Evolutionary conservation across 2,113 vertebrate genomes (phyloP).

Genomic region (Stigmatopora argus): DNA sequence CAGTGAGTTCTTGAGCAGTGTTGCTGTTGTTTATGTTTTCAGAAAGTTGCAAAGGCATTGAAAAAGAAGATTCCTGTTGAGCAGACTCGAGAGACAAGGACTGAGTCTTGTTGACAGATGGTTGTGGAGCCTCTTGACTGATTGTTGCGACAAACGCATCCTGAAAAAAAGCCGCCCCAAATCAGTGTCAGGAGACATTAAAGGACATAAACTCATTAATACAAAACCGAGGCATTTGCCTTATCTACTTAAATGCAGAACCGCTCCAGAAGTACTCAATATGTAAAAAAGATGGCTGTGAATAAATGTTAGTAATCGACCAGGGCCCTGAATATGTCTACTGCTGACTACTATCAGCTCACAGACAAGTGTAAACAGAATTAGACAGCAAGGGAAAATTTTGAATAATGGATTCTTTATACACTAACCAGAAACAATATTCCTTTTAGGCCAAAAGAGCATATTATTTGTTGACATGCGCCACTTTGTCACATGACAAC

Average conservation of each 20-base stretch:
- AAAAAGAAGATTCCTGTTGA: constrained; percentile 38
- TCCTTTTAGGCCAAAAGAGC: no score
- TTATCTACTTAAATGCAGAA: neutral
- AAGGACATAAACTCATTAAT: neutral
- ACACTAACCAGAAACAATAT: no score
- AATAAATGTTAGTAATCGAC: no score
- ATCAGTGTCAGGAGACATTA: neutral
- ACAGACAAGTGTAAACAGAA: no score
- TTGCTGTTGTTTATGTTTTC: constrained; percentile 62
- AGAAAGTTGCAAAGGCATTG: constrained; percentile 72
- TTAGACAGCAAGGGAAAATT: no score
- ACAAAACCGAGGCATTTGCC: neutral
- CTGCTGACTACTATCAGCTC: neutral
- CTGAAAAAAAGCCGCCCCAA: constrained; percentile 53
- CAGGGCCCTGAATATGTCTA: no score
- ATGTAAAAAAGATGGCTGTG: no score
- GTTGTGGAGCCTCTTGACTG: constrained; percentile 66
- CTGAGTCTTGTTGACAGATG: constrained; percentile 21
- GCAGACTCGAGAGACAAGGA: constrained; percentile 15
- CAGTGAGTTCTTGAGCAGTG: constrained; percentile 34
- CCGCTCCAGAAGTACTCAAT: neutral
- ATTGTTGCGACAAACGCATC: constrained; percentile 87
- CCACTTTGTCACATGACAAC: no score
- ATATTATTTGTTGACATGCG: no score
- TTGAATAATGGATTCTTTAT: no score